Evolutionary conservation across 2,797 vertebrate genomes (phyloP).

Genomic region (Rhabdomys pumilio): DNA sequence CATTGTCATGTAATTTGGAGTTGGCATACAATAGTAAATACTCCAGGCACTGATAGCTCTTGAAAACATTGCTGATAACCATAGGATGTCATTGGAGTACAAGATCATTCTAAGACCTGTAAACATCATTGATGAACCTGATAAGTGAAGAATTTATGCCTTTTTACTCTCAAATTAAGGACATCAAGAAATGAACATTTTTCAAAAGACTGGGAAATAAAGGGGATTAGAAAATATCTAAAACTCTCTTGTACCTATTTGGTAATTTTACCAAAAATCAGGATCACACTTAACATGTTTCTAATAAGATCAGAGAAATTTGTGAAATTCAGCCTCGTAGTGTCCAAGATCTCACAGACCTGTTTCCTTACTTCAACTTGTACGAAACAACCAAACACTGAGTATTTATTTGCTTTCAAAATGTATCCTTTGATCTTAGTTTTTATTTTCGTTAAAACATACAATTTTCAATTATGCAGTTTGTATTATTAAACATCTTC

Average conservation of each 20-base stretch:
- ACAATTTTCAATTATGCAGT: background rate
- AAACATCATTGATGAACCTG: background rate
- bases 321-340: background rate
- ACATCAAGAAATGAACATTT: background rate
- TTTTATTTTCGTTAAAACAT: background rate
- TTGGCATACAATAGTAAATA: background rate
- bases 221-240: slow-evolving; percentile 1
- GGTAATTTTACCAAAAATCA: background rate
- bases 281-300: background rate
- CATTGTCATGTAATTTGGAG: background rate
- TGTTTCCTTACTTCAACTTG: background rate
- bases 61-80: background rate
- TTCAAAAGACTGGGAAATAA: background rate
- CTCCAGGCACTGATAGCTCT: background rate
- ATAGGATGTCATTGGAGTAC: background rate
- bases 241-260: background rate
- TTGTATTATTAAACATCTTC: background rate
- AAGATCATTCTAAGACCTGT: background rate
- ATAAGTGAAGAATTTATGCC: background rate
- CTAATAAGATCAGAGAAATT: background rate
- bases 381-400: background rate
- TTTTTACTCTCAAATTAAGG: background rate
- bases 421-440: background rate
- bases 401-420: background rate
- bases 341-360: background rate